A percentile compares a stretch with the other conserved stretches of the same genome.
Evolutionary conservation across 2,113 vertebrate species (phyloP).

Genomic region (Myrmophylax atrothorax): DNA sequence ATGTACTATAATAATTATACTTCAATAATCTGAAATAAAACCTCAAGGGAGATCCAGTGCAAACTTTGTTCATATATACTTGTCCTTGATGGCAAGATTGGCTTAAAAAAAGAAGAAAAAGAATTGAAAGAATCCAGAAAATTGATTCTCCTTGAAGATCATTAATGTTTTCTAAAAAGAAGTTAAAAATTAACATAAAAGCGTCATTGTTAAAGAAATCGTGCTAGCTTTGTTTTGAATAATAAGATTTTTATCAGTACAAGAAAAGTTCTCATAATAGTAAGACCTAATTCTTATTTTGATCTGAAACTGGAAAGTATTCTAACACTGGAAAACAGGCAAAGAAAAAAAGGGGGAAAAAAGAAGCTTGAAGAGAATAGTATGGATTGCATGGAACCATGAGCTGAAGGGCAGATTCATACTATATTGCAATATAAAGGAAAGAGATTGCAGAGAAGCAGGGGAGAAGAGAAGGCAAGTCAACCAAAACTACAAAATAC

Average conservation of each 20-base stretch:
- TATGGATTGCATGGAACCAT: background rate
- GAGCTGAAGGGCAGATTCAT: background rate
- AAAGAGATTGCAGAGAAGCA: background rate
- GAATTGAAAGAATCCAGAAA: background rate
- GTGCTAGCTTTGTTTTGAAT: slow-evolving; percentile 1
- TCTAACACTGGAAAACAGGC: background rate
- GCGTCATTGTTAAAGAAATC: slow-evolving; percentile 44
- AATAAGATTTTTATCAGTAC: background rate
- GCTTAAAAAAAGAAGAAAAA: background rate
- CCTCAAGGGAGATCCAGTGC: slow-evolving; percentile 25
- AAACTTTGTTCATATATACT: slow-evolving; percentile 41
- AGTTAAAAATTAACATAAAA: slow-evolving; percentile 25
- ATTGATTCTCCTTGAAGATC: slow-evolving; percentile 52
- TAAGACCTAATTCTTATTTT: slow-evolving; percentile 22
- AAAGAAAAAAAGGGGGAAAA: background rate
- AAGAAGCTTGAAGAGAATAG: background rate
- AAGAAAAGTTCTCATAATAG: background rate
- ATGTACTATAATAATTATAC: background rate
- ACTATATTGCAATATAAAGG: background rate
- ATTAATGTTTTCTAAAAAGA: slow-evolving; percentile 41
- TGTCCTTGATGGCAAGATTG: slow-evolving; percentile 52
- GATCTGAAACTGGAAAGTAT: background rate
- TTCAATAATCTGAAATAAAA: slow-evolving; percentile 54
- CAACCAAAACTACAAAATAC: background rate
- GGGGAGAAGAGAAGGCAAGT: background rate